Base-by-base conservation (phyloP, 2,888 invertebrate species). In the Acronicta psi region DNA sequence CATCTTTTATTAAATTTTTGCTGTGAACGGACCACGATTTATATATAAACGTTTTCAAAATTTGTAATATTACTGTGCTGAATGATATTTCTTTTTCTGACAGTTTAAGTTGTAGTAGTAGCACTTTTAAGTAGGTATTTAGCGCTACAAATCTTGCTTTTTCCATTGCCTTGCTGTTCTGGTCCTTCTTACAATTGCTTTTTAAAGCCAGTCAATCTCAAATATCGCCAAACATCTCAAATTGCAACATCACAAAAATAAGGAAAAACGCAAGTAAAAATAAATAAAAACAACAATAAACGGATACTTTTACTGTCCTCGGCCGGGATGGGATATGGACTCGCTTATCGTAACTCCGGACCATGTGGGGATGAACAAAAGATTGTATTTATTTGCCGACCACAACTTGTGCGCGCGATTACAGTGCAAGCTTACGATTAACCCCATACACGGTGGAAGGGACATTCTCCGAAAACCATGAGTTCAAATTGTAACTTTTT, bases 321-420 rank as follows among this genome's bases (percentile, higher is more conserved):
- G 81, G 82, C 74, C 77, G 81, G 77, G 77, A 80, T 84, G 82
- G 84, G 85, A 83, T 82, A 79, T 76, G 72, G 74, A 81, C 77
- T 82, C 80, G 86, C 84, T 87, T 90, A 89, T 86, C 88, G 85
- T 81, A 69, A 73, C 71, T 63, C 72, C 84, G 73, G 57, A 73
- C 91, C 91, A 83, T 90, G 86, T 91, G 89, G 59, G 90, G 90
- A 87, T 77, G 83, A 82, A 91, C 91, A 91, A 91, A 90, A 91
- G 90, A 85, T 81, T 73, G 87, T 85, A 89, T 90, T 90, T 88
- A 90, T 89, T 85, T 81, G 90, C 89, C 90, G 90, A 87, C 90
- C 82, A 59, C 18, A 64, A n/a, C 18, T 5, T 77, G 63, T 58
- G 57, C 87, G 80, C 49, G 11, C n/a, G 40, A 78, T 64, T 57